A percentile compares a stretch with the other conserved stretches of the same genome.
Conservation (phyloP, 2,888 invertebrate genomes). For the Octonoba sinensis region DNA sequence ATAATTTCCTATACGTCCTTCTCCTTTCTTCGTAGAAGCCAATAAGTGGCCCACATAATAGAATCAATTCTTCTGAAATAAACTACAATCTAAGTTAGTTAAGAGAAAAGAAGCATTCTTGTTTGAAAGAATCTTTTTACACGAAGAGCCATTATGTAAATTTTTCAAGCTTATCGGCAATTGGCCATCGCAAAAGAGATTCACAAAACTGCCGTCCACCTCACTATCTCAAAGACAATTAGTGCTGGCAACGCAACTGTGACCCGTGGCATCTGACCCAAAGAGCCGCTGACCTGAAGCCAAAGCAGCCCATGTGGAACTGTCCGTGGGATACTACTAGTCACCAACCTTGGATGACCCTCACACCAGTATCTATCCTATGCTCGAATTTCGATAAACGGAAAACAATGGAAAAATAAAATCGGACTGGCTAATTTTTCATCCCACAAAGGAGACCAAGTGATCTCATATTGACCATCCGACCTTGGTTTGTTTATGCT, state of each 20-base stretch:
- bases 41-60: too few species aligned
- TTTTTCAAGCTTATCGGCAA: slow-evolving; percentile 6
- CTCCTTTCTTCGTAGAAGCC: too few species aligned
- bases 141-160: too few species aligned
- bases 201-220: slow-evolving; percentile 30
- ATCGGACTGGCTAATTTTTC: slow-evolving; percentile 23
- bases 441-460: not conserved
- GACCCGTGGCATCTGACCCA: slow-evolving; percentile 57
- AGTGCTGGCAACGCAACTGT: slow-evolving; percentile 23
- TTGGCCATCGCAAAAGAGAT: slow-evolving; percentile 5
- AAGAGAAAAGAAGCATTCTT: not conserved
- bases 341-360: slow-evolving; percentile 54
- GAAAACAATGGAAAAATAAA: slow-evolving; percentile 43
- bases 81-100: too few species aligned
- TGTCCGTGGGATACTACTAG: slow-evolving; percentile 39
- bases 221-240: slow-evolving; percentile 28
- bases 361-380: slow-evolving; percentile 25
- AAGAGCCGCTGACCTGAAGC: slow-evolving; percentile 60
- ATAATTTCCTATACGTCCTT: too few species aligned
- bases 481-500: too few species aligned
- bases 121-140: not conserved
- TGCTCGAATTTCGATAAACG: slow-evolving; percentile 43
- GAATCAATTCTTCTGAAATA: too few species aligned
- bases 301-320: slow-evolving; percentile 38
- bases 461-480: not conserved